Percentiles rank a stretch among this genome's conserved stretches.
phyloP scores from a whole-genome alignment of 2,888 invertebrate species.

The Adineta ricciae region DNA sequence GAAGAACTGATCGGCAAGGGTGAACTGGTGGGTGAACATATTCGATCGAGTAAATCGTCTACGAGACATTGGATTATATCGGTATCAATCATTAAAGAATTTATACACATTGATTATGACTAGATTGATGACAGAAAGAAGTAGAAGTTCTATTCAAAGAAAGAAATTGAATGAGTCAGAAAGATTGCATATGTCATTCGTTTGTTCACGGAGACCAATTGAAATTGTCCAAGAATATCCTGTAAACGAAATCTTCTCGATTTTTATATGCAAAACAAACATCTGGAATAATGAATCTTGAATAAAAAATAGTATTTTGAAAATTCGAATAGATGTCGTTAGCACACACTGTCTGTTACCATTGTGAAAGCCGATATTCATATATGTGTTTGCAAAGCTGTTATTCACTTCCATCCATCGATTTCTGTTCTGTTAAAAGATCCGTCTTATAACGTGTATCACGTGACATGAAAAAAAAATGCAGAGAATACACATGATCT shows the following conservation, averaged over 20 bases:
- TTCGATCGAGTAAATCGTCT: neutral
- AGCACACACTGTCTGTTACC: neutral
- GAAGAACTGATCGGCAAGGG: neutral
- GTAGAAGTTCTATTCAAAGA: neutral
- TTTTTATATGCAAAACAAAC: too few species aligned
- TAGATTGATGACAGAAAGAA: neutral
- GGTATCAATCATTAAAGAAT: conserved; percentile 7
- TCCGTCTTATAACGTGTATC: too few species aligned
- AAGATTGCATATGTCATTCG: neutral
- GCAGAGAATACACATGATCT: too few species aligned
- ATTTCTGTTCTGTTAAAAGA: too few species aligned
- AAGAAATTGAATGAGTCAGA: neutral
- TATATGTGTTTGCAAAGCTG: too few species aligned
- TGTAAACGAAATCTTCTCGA: neutral
- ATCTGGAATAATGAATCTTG: too few species aligned
- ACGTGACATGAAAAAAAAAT: too few species aligned
- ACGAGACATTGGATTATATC: neutral
- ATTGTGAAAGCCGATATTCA: too few species aligned
- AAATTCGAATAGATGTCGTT: neutral
- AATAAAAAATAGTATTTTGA: too few species aligned
- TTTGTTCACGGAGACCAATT: neutral
- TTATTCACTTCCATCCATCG: too few species aligned
- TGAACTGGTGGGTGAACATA: neutral
- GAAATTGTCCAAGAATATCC: neutral
- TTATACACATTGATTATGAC: conserved; percentile 5